Base-by-base conservation (phyloP, 2,888 invertebrate species). In the Ethmia dodecea region DNA sequence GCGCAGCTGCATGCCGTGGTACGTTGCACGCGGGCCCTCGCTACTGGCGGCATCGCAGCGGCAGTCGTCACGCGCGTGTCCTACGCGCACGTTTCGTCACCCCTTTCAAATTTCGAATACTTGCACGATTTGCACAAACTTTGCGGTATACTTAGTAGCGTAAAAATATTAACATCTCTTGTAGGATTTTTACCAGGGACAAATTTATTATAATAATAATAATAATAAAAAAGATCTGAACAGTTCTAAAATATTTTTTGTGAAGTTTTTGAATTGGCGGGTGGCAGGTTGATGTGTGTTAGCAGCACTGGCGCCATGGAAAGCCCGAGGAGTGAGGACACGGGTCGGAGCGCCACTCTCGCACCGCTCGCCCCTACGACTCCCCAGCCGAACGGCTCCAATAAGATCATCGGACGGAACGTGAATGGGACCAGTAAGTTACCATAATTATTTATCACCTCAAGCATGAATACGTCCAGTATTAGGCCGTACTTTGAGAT, bases 361-460 rank as follows among this genome's bases (percentile, higher is more conserved):
- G 70, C 70, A 47, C 71, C 75, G 56, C 72, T 78, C 62, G 66
- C 83, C 53, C 78, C 86, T 60, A 69, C 80, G 43, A 77, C 79
- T 54, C 39, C 53, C 46, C 79, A 84, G 44, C 74, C 86, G 44
- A 88, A 88, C 46, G 86, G 88, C 47, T 87, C 88, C 68, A 86
- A 88, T 74, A 89, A 89, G 78, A 88, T 89, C 60, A 88, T 89
- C 78, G 89, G 89, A 62, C 86, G 89, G 60, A 90, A 90, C 68
- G 83, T 89, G 74, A 90, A 90, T 79, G 89, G 89, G 55, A 90
- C 89, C 71, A 88, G 89, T 90, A 79, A 88, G 89, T 88, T 74
- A 71, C 72, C 40, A 39, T n/a, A n/a, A n/a, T n/a, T n/a, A n/a
- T n/a, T n/a, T n/a, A n/a, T n/a, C n/a, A n/a, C n/a, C n/a, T n/a